A percentile compares a stretch with the other conserved stretches of the same genome.
phyloP scores from a whole-genome alignment of 2,113 vertebrate species.

The Semnornis frantzii region DNA sequence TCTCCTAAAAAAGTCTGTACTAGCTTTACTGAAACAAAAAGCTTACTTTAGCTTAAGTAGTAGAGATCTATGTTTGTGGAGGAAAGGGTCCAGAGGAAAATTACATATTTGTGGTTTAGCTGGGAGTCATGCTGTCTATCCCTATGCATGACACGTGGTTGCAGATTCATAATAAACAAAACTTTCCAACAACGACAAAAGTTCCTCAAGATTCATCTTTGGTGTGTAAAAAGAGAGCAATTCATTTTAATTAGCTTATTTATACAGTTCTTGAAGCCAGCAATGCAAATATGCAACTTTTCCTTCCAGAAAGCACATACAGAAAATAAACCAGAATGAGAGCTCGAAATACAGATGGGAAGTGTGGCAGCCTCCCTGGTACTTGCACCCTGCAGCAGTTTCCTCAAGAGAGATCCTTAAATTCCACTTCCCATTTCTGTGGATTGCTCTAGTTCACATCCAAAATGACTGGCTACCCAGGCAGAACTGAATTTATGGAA shows the following conservation, averaged over 20 bases:
- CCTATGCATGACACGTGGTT: slow-evolving; percentile 7
- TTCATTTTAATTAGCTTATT: slow-evolving; percentile 4
- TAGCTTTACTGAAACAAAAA: slow-evolving; percentile 1
- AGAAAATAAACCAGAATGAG: not conserved
- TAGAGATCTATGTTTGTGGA: slow-evolving; percentile 48
- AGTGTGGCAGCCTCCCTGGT: not conserved
- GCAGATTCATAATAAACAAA: slow-evolving; percentile 44
- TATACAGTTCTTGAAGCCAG: not conserved
- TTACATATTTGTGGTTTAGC: slow-evolving; percentile 58
- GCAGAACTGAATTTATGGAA: not conserved
- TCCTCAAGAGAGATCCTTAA: not conserved
- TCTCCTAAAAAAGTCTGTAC: slow-evolving; percentile 7
- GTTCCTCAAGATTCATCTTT: not conserved
- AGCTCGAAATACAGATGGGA: not conserved
- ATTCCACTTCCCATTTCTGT: not conserved
- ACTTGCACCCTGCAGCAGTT: not conserved
- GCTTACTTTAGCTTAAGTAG: slow-evolving; percentile 42
- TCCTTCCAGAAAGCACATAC: not conserved
- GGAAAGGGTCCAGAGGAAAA: slow-evolving; percentile 62
- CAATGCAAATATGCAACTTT: not conserved
- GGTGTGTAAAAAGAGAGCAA: not conserved
- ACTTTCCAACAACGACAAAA: slow-evolving; percentile 9
- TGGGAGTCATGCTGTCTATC: slow-evolving; percentile 60
- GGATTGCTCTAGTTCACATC: not conserved
- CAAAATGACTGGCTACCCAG: not conserved